Evolutionary conservation across 2,888 invertebrate genomes (phyloP).

Genomic region (Neria commutata): DNA sequence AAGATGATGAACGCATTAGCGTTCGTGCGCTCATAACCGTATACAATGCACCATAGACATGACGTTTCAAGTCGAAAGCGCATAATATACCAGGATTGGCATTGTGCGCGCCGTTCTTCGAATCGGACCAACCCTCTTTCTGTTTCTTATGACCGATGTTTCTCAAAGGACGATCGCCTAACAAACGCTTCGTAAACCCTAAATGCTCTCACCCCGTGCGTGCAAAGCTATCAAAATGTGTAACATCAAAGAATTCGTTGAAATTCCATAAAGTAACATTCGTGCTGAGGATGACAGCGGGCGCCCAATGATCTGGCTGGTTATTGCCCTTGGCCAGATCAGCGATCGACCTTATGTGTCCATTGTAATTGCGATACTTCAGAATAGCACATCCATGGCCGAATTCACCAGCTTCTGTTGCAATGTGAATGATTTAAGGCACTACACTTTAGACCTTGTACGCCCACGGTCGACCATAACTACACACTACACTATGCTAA

Average conservation of each 20-base stretch:
- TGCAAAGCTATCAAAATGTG: conserved; percentile 49
- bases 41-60: conserved; percentile 62
- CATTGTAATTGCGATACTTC: conserved; percentile 72
- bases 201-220: conserved; percentile 61
- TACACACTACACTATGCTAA: too few species aligned
- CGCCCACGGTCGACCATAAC: too few species aligned
- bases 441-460: too few species aligned
- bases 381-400: too few species aligned
- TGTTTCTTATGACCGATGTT: conserved; percentile 65
- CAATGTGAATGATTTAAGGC: too few species aligned
- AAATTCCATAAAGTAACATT: conserved; percentile 60
- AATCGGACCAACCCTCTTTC: conserved; percentile 68
- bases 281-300: conserved; percentile 71
- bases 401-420: too few species aligned
- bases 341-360: conserved; percentile 64
- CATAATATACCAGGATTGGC: conserved; percentile 59
- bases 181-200: conserved; percentile 66
- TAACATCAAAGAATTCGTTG: conserved; percentile 53
- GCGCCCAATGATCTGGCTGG: conserved; percentile 70
- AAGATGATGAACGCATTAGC: conserved; percentile 66
- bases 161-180: conserved; percentile 71
- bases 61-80: conserved; percentile 63
- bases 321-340: conserved; percentile 69
- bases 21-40: conserved; percentile 54
- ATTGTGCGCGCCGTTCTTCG: conserved; percentile 70